phyloP scores from a whole-genome alignment of 2,113 vertebrate species.

The Smithornis capensis region DNA sequence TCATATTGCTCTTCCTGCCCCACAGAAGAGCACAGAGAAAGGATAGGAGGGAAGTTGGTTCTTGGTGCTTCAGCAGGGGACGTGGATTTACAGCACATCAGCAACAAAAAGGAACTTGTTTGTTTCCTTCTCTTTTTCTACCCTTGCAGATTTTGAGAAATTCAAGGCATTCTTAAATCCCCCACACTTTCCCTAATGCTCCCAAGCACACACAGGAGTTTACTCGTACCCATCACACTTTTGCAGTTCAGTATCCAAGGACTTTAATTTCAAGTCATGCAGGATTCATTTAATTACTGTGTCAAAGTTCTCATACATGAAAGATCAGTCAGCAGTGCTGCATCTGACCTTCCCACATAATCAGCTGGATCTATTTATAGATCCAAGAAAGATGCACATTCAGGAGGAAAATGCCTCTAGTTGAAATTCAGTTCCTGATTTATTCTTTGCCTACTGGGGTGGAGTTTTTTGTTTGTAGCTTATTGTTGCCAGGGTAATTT shows the following conservation, averaged over 20 bases:
- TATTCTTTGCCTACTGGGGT: background rate
- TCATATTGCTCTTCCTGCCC: accelerated
- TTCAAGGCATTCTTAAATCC: background rate
- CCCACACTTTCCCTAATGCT: background rate
- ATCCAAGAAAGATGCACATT: background rate
- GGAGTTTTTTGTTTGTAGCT: background rate
- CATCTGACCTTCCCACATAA: background rate
- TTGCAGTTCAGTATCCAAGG: background rate
- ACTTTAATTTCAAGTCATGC: background rate
- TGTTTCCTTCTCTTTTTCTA: background rate
- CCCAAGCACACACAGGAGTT: background rate
- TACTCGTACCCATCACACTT: background rate
- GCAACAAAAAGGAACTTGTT: background rate
- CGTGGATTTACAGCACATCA: background rate
- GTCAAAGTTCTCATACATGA: background rate
- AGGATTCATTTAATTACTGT: background rate
- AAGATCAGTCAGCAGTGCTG: background rate
- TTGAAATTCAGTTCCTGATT: background rate
- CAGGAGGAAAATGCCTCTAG: background rate
- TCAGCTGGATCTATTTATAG: background rate
- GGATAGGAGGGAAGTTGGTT: background rate
- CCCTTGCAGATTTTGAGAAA: background rate
- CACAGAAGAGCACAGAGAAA: background rate
- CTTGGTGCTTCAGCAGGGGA: background rate
- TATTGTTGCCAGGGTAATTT: background rate